Conservation (phyloP, 2,888 invertebrate genomes). For the Cryptocephalus moraei region DNA sequence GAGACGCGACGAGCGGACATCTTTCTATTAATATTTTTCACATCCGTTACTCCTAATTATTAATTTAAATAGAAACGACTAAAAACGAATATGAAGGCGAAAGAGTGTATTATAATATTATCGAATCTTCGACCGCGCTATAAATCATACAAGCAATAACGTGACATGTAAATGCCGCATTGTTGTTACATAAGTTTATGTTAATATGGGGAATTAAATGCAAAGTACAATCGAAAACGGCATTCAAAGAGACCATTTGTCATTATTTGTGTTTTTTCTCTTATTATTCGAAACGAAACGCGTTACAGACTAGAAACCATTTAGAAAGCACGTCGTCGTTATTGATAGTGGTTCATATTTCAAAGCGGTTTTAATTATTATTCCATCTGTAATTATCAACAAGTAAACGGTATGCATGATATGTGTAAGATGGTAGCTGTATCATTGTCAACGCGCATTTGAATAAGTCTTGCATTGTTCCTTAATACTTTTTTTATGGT, state of each 20-base stretch:
- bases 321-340: constrained; percentile 2
- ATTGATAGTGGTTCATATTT: constrained; percentile 4
- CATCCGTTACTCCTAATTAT: constrained; percentile 14
- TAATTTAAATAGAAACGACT: constrained; percentile 15
- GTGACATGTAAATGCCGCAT: constrained; percentile 28
- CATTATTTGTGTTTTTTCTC: constrained; percentile 17
- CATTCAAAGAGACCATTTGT: constrained; percentile 25
- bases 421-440: constrained; percentile 2
- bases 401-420: constrained; percentile 4
- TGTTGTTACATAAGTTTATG: constrained; percentile 28
- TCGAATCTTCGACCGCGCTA: constrained; percentile 19
- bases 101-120: constrained; percentile 7
- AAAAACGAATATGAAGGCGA: constrained; percentile 5
- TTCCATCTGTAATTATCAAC: constrained; percentile 7
- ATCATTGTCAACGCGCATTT: background rate
- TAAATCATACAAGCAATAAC: constrained; percentile 22
- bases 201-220: constrained; percentile 23
- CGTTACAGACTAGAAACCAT: background rate
- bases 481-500: background rate
- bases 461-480: background rate
- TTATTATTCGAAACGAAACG: background rate
- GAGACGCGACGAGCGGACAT: background rate
- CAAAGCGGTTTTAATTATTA: constrained; percentile 3
- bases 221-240: constrained; percentile 24
- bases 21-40: constrained; percentile 12